Base-by-base conservation (phyloP, 2,888 invertebrate species). In the Dione juno region DNA sequence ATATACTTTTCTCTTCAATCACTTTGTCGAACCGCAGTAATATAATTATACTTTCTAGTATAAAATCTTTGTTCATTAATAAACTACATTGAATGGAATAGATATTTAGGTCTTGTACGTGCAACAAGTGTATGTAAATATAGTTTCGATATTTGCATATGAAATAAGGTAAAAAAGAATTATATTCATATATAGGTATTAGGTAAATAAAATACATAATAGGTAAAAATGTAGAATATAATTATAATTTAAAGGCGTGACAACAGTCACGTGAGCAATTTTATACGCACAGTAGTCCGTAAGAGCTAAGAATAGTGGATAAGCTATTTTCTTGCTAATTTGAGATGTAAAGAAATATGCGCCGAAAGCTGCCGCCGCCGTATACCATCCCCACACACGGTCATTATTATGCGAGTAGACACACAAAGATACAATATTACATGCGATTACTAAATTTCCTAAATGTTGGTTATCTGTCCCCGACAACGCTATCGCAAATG, bases 251-350 rank as follows among this genome's bases (percentile, higher is more conserved):
- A 19, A 69, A 16, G 64, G 48, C 10, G 50, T 19, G 5, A 45
- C 13, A 67, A 72, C 71, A 28, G 73, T 79, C 53, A 77, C 66
- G 67, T 81, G 78, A 66, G 80, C 86, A 41, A 90, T n/a, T 64
- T 83, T 84, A 73, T 84, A 87, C 0, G 89, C 87, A 69, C 85
- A 90, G 48, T 87, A 90, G 48, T 89, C 87, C 83, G 89, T 84
- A 9, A 88, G 40, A 0, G 88, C 85, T 66, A 92, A 72, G 0
- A 83, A 79, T 7, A 92, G 54, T 0, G 91, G 91, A 67, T 88
- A 91, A 28, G 87, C n/a, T 0, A 89, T 70, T 66, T 83, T 87
- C 0, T 76, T 73, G 0, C 77, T 78, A 50, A 80, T 71, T 41
- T 82, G 78, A 0, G 83, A 81, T 0, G 81, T 73, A 8, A 84